These are phyloP conservation scores for Amiota mariae DNA, from an alignment of 2,888 invertebrate species.

Conservation along the genomic window DNA sequence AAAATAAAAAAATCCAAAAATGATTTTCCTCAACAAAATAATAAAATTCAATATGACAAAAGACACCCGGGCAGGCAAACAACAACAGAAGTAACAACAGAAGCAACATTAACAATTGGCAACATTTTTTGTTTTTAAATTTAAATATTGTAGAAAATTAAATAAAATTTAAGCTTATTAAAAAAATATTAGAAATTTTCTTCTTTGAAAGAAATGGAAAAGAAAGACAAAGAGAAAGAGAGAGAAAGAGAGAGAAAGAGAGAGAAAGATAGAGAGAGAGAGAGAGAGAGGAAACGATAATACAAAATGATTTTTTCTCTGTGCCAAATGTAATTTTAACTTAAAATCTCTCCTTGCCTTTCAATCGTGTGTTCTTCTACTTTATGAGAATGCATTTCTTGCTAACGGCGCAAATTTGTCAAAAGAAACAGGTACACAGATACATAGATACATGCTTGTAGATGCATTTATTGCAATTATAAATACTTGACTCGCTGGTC, in stretches of 20 bases:
- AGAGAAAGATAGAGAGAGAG: slow-evolving; percentile 26
- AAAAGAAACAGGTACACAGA: slow-evolving; percentile 41
- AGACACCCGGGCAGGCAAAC: slow-evolving; percentile 18
- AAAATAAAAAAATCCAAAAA: slow-evolving; percentile 46
- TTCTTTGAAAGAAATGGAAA: slow-evolving; percentile 20
- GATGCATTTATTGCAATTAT: background rate
- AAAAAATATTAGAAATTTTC: slow-evolving; percentile 21
- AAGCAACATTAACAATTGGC: too few relatives aligned
- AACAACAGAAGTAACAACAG: slow-evolving; percentile 24
- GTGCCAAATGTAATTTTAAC: slow-evolving; percentile 10
- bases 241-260: slow-evolving; percentile 32
- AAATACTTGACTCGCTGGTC: too few relatives aligned
- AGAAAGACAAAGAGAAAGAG: slow-evolving; percentile 26
- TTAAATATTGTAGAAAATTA: slow-evolving; percentile 35
- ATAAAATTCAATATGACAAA: slow-evolving; percentile 27
- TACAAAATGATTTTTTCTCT: background rate
- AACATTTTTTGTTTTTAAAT: too few relatives aligned
- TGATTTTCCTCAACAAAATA: slow-evolving; percentile 16
- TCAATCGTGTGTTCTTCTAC: too few relatives aligned
- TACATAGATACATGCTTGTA: slow-evolving; percentile 33
- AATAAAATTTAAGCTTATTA: slow-evolving; percentile 58
- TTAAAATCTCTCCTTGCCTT: too few relatives aligned
- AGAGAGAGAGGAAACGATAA: background rate
- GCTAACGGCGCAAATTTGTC: slow-evolving; percentile 21
- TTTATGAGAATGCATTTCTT: background rate